phyloP scores from a whole-genome alignment of 2,797 vertebrate genomes.

The Remorina albescens region DNA sequence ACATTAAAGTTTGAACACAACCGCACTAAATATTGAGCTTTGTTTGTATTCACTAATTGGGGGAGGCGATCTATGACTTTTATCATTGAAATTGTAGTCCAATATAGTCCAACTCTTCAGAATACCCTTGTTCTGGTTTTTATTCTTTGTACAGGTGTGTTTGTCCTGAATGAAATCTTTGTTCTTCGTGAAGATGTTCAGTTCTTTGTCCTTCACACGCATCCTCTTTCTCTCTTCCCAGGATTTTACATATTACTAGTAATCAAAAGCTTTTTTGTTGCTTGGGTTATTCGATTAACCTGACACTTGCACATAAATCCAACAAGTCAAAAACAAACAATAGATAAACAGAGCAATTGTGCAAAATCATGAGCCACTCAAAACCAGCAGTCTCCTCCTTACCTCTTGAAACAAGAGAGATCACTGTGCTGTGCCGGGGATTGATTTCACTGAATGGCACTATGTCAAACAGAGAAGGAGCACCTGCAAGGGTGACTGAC shows the following conservation, averaged over 20 bases:
- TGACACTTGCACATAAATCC: neutral
- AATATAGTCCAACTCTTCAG: neutral
- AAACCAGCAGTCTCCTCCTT: neutral
- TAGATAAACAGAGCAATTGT: neutral
- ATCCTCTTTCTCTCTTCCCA: slow-evolving; percentile 2
- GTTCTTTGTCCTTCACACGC: slow-evolving; percentile 13
- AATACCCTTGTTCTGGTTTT: neutral
- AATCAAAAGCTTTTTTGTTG: slow-evolving; percentile 20
- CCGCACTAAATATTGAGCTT: slow-evolving; percentile 1
- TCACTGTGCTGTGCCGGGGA: neutral
- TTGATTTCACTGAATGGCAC: neutral
- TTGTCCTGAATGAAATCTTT: slow-evolving; percentile 45
- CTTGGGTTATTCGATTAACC: slow-evolving; percentile 3
- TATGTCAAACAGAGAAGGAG: neutral
- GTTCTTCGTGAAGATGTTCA: slow-evolving; percentile 39
- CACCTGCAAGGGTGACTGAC: neutral
- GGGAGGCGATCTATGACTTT: neutral
- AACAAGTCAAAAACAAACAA: neutral
- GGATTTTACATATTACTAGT: slow-evolving; percentile 20
- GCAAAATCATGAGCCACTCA: neutral
- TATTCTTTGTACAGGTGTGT: slow-evolving; percentile 24
- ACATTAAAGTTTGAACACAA: slow-evolving; percentile 18
- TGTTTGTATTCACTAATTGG: slow-evolving; percentile 3
- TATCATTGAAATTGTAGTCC: neutral
- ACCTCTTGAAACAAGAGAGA: neutral